Conservation (phyloP, 2,797 vertebrate species). For the Sebastes taczanowskii region DNA sequence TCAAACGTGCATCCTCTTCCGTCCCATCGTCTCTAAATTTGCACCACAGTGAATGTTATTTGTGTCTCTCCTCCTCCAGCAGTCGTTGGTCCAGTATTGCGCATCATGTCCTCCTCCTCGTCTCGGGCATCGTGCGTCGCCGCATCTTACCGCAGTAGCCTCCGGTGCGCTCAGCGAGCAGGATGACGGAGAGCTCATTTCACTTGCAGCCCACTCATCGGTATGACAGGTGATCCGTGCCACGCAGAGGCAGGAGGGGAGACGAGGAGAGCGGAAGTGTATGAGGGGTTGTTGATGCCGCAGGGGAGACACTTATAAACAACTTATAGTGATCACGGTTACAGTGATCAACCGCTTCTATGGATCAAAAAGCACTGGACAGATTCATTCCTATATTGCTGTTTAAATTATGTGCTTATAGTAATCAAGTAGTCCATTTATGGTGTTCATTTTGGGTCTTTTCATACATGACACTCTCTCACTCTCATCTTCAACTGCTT, state of each 20-base stretch:
- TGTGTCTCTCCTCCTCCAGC: not conserved
- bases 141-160: constrained; percentile 79
- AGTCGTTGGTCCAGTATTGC: constrained; percentile 43
- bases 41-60: not conserved
- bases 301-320: not conserved
- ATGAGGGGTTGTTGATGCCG: constrained; percentile 44
- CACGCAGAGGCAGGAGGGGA: constrained; percentile 21
- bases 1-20: not conserved
- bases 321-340: no score
- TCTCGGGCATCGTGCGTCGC: constrained; percentile 45
- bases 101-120: constrained; percentile 51
- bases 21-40: constrained; percentile 7
- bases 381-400: no score
- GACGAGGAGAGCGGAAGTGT: constrained; percentile 20
- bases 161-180: constrained; percentile 61
- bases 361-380: no score
- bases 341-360: no score
- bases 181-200: constrained; percentile 69
- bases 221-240: constrained; percentile 53
- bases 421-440: no score
- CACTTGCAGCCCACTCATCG: constrained; percentile 74
- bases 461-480: no score
- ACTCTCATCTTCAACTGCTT: no score
- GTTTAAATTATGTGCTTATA: no score
- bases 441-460: no score